Evolutionary conservation across 2,888 invertebrate species (phyloP), one percentile per base, ranked within the genome.

Genomic region (Cetonia aurata): DNA sequence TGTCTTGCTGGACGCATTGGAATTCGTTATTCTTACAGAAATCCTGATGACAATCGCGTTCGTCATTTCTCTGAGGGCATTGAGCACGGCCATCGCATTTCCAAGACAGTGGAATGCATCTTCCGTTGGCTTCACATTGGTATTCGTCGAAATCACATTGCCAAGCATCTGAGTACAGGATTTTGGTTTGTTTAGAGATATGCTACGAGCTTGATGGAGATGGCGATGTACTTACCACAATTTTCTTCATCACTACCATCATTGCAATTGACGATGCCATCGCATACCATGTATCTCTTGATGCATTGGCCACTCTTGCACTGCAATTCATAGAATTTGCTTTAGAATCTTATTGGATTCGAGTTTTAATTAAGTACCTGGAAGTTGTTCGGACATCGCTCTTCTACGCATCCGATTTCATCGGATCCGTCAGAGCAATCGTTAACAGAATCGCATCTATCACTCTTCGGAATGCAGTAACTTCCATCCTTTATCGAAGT

Each of bases 361-460:
- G 1, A 25, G 25, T 25, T 25, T 25, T 25, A 25, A n/a, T n/a
- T 62, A 17, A 69, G 76, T 79, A 85, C 85, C 77, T 87, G 86
- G 83, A 89, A 90, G 74, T 89, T 89, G 57, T 87, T 87, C 1
- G 86, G 87, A 77, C 90, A 90, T n/a, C 86, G 85, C 56, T 87
- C 84, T 77, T 86, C 83, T 55, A 85, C 80, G 77, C 90, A 90
- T 13, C 87, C 85, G 9, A 84, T 73, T 80, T 90, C 90, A 79
- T 90, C 90, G 0, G 90, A 90, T 31, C 87, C 88, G 77, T 90
- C 90, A 0, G 86, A 87, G 76, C 90, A 90, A 76, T 90, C 89
- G 33, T 85, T 85, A 60, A 88, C 86, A 0, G 89, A 88, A 79
- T 90, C 89, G 73, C 90, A 90, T 78, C 77, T 84, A 82, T 85